Percentiles rank a stretch among this genome's conserved stretches.
These are phyloP conservation scores for Drosophila fuyamai DNA, from an alignment of 1,140 invertebrate genomes.

Conservation along the genomic window DNA sequence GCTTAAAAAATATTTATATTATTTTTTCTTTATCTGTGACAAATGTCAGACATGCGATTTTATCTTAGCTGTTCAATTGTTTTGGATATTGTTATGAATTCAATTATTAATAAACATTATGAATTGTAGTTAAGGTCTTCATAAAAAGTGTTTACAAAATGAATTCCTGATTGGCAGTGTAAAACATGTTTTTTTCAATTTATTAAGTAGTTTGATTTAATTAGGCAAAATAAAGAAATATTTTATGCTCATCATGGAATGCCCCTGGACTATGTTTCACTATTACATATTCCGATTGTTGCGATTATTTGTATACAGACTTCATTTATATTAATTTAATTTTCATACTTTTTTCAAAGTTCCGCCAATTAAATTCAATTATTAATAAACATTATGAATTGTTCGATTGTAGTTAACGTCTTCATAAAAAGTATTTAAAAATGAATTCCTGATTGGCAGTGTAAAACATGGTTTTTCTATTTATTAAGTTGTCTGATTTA, in stretches of 20 bases:
- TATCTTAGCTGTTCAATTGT: constrained; percentile 50
- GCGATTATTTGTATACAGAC: too few species aligned
- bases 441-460: neutral
- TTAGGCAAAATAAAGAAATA: too few species aligned
- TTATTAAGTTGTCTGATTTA: neutral
- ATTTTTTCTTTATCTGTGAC: constrained; percentile 47
- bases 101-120: constrained; percentile 51
- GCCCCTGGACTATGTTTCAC: too few species aligned
- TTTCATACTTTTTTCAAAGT: too few species aligned
- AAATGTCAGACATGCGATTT: constrained; percentile 57
- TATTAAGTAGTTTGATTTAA: neutral
- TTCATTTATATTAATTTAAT: too few species aligned
- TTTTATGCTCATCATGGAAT: neutral
- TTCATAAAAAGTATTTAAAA: neutral
- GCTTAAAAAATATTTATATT: constrained; percentile 24
- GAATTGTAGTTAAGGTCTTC: constrained; percentile 6
- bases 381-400: constrained; percentile 39
- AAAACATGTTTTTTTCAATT: neutral
- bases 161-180: neutral
- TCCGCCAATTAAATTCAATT: constrained; percentile 34
- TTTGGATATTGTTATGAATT: constrained; percentile 48
- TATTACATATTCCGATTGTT: neutral
- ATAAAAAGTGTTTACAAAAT: neutral
- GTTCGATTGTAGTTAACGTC: neutral
- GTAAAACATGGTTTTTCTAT: neutral